Evolutionary conservation across 2,888 invertebrate species (phyloP), one percentile per base, ranked within the genome.

Genomic region (Orthosia cruda): DNA sequence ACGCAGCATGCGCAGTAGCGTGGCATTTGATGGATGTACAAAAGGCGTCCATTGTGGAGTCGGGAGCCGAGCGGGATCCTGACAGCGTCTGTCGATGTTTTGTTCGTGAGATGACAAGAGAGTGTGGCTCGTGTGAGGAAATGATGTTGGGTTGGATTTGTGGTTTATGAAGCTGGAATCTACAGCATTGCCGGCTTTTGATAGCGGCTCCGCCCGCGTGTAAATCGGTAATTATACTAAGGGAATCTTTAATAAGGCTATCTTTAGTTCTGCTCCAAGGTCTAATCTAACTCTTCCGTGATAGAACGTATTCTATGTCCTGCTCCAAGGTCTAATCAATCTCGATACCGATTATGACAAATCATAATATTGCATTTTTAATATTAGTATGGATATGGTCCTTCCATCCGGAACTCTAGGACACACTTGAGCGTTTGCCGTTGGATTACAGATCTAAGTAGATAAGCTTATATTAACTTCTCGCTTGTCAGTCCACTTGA

Each of bases 61-160:
- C 63, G 50, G 81, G 50, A 72, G 61, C 74, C 65, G 65, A 57
- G 63, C 62, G 78, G 71, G 77, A 81, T 72, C 77, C 80, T 80
- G 82, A 79, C 80, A 70, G 45, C 23, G 66, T 40, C 67, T 86
- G 81, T 83, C 89, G 71, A 84, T 86, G 81, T 87, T 77, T 72
- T 76, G 80, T 81, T 79, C 49, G 47, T 57, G 32, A 58, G 57
- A 49, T 71, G 62, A 72, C 62, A 69, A 50, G 45, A 70, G 71
- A 71, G n/a, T n/a, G 11, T 11, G 65, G 47, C 65, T 54, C 58
- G 62, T 69, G 62, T 59, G 65, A 47, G 79, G 62, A 72, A 68
- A 72, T 83, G 45, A 63, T 15, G 63, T 20, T 58, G 18, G 50
- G 23, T 67, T 67, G 55, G 66, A 76, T 82, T 75, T 66, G 23